phyloP scores from a whole-genome alignment of 2,888 invertebrate species.

The Drosophila flavopinicola region DNA sequence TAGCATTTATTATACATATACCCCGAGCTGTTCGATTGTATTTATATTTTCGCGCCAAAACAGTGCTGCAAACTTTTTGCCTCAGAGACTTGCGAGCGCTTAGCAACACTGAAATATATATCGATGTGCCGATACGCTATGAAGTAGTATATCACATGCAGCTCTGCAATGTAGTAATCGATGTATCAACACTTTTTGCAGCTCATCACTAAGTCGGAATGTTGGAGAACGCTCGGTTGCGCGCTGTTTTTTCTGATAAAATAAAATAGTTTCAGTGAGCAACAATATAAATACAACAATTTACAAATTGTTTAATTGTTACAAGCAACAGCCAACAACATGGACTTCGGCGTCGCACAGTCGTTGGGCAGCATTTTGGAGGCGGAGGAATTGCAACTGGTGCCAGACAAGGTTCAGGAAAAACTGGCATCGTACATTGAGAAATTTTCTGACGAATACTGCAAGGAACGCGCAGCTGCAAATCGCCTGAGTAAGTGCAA shows the following conservation, averaged over 20 bases:
- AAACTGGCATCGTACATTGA: constrained; percentile 56
- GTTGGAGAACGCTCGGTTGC: constrained; percentile 13
- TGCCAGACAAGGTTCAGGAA: constrained; percentile 52
- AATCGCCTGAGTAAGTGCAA: constrained; percentile 59
- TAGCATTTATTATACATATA: not conserved
- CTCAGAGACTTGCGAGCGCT: not conserved
- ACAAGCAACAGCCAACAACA: constrained; percentile 8
- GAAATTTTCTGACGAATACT: constrained; percentile 60
- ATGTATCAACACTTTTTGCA: not conserved
- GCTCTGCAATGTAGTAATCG: not conserved
- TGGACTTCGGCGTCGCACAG: constrained; percentile 62
- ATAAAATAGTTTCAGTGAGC: not conserved
- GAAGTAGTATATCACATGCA: too few relatives aligned
- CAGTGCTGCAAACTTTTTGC: constrained; percentile 20
- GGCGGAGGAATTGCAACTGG: constrained; percentile 51
- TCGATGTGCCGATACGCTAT: not conserved
- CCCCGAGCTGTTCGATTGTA: not conserved
- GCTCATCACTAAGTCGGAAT: constrained; percentile 11
- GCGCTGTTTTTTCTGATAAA: constrained; percentile 10
- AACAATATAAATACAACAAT: not conserved
- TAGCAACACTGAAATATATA: constrained; percentile 14
- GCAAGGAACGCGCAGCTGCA: constrained; percentile 25
- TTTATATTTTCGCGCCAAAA: constrained; percentile 26
- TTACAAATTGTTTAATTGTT: not conserved
- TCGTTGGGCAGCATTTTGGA: constrained; percentile 54